Conservation (phyloP, 2,888 invertebrate genomes). For the Mylabris sibirica region DNA sequence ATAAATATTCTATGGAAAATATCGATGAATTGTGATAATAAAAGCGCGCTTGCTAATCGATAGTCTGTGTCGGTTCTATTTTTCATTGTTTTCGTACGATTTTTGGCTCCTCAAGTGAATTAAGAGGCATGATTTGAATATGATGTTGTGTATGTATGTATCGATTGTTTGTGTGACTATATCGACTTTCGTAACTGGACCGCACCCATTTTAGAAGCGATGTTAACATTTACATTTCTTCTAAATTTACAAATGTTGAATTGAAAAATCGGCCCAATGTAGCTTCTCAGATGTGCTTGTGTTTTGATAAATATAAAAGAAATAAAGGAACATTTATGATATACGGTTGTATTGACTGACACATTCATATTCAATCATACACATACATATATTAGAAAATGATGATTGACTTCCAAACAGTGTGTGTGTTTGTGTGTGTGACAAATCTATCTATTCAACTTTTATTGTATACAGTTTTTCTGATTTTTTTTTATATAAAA, state of each 20-base stretch:
- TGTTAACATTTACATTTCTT: background rate
- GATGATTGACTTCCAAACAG: background rate
- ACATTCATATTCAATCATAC: slow-evolving; percentile 3
- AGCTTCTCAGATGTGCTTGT: background rate
- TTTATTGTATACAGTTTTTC: background rate
- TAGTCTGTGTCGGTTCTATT: background rate
- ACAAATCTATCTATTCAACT: background rate
- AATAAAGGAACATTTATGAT: slow-evolving; percentile 4
- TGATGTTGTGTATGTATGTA: background rate
- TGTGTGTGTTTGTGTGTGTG: too few relatives aligned
- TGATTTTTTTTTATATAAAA: background rate
- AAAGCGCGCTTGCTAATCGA: too few relatives aligned
- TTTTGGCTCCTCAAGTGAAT: background rate
- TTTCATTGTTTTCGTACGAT: background rate
- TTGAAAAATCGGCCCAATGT: background rate
- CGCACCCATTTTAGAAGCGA: background rate
- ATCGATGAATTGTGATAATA: too few relatives aligned
- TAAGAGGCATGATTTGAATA: background rate
- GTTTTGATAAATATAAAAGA: background rate
- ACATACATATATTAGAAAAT: slow-evolving; percentile 1
- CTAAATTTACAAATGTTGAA: background rate
- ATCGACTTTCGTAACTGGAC: slow-evolving; percentile 1
- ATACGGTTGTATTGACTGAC: background rate
- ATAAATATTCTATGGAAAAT: too few relatives aligned
- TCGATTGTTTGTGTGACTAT: background rate